Evolutionary conservation across 2,888 invertebrate genomes (phyloP).

Genomic region (Apotomis betuletana): DNA sequence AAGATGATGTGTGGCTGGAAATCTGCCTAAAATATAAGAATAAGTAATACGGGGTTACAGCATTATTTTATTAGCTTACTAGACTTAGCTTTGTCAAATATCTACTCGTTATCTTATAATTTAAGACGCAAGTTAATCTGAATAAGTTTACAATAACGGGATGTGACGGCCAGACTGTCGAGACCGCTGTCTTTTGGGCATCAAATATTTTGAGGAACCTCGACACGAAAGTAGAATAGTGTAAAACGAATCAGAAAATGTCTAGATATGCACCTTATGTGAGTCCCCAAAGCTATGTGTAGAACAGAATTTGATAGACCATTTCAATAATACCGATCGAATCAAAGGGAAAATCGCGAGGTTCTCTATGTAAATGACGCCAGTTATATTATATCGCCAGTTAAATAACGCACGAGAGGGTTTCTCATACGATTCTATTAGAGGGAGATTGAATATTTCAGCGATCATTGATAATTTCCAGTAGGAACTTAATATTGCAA

Average conservation of each 20-base stretch:
- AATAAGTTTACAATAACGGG: no score
- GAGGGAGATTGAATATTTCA: slow-evolving; percentile 28
- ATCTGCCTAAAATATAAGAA: no score
- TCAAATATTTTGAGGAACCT: no score
- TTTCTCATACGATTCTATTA: slow-evolving; percentile 20
- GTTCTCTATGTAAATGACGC: slow-evolving; percentile 28
- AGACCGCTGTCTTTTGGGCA: no score
- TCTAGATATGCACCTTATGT: neutral
- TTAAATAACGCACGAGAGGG: slow-evolving; percentile 17
- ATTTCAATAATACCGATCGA: slow-evolving; percentile 16
- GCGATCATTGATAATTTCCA: slow-evolving; percentile 2
- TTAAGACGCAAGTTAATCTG: no score
- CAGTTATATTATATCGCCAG: slow-evolving; percentile 6
- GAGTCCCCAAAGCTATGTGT: slow-evolving; percentile 4
- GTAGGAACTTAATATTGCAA: neutral
- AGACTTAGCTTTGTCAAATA: no score
- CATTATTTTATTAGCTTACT: no score
- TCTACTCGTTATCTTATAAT: no score
- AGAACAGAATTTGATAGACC: slow-evolving; percentile 27
- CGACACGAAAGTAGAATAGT: neutral
- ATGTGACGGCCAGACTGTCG: no score
- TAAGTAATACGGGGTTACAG: no score
- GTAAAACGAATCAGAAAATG: neutral
- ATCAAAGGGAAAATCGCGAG: slow-evolving; percentile 23
- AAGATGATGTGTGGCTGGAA: no score